Conservation (phyloP, 2,113 vertebrate species). For the Pavo muticus region DNA sequence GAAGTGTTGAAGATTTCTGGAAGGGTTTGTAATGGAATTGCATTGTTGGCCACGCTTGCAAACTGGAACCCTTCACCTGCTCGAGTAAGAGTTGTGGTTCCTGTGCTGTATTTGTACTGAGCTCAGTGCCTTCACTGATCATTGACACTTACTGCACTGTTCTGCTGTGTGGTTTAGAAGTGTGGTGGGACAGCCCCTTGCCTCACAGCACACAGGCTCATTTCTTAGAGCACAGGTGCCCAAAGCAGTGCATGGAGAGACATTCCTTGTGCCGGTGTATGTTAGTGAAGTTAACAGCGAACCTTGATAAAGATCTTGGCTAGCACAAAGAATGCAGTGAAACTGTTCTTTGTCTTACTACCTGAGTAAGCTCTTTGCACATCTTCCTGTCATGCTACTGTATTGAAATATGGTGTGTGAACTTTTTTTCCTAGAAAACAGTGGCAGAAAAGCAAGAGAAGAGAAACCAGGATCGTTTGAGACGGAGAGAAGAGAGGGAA, state of each 20-base stretch:
- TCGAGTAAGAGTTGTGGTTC: background rate
- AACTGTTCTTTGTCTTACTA: background rate
- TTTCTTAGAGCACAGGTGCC: background rate
- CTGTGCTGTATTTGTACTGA: background rate
- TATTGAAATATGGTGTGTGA: background rate
- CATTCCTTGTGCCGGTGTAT: background rate
- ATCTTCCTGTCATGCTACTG: background rate
- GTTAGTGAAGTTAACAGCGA: background rate
- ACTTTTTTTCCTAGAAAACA: conserved; percentile 85
- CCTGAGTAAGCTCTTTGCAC: background rate
- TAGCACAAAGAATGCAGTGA: background rate
- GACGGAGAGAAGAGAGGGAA: conserved; percentile 95
- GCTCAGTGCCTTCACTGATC: background rate
- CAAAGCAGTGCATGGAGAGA: background rate
- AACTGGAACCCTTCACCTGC: background rate
- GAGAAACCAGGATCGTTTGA: conserved; percentile 95
- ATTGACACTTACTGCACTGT: accelerated
- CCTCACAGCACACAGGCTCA: background rate
- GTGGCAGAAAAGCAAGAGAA: conserved; percentile 97
- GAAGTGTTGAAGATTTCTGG: background rate
- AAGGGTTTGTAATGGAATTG: background rate
- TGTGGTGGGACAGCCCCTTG: background rate
- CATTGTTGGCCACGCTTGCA: background rate
- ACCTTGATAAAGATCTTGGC: background rate
- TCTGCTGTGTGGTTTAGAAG: background rate